Conservation (phyloP, 2,888 invertebrate genomes). For the Orthosia cruda region DNA sequence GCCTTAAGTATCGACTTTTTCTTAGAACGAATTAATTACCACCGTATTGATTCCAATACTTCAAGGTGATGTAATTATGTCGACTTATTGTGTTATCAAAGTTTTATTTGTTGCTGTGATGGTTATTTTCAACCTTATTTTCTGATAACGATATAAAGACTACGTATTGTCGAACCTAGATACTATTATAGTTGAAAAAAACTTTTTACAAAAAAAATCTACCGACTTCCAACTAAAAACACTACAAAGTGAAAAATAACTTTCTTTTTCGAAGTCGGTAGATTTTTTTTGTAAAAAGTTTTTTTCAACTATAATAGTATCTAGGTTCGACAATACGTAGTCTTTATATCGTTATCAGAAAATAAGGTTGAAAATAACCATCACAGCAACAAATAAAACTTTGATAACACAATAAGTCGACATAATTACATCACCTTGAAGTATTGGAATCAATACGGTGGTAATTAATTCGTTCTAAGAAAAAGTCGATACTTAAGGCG, state of each 20-base stretch:
- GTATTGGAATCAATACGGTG: conserved; percentile 48
- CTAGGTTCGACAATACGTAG: too few species aligned
- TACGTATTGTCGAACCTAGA: too few species aligned
- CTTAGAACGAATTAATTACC: conserved; percentile 57
- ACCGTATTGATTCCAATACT: conserved; percentile 50
- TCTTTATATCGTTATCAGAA: background rate
- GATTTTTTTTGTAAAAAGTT: too few species aligned
- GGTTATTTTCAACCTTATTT: background rate
- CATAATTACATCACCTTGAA: conserved; percentile 67
- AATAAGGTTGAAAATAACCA: background rate
- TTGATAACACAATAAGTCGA: conserved; percentile 27
- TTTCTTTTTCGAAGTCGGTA: too few species aligned
- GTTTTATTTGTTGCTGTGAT: conserved; percentile 17
- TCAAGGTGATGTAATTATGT: conserved; percentile 66
- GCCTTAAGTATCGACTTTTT: conserved; percentile 32
- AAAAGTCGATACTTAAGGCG: conserved; percentile 23
- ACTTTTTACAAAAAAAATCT: too few species aligned
- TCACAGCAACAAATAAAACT: conserved; percentile 19
- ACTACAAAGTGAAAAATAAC: too few species aligned
- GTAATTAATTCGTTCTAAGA: conserved; percentile 59
- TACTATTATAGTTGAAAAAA: too few species aligned
- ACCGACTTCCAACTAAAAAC: too few species aligned
- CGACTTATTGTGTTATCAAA: conserved; percentile 27
- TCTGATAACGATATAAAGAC: too few species aligned
- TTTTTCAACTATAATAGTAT: too few species aligned